These are phyloP conservation scores for Lamellibrachia columna DNA, from an alignment of 2,888 invertebrate species.

Conservation along the genomic window DNA sequence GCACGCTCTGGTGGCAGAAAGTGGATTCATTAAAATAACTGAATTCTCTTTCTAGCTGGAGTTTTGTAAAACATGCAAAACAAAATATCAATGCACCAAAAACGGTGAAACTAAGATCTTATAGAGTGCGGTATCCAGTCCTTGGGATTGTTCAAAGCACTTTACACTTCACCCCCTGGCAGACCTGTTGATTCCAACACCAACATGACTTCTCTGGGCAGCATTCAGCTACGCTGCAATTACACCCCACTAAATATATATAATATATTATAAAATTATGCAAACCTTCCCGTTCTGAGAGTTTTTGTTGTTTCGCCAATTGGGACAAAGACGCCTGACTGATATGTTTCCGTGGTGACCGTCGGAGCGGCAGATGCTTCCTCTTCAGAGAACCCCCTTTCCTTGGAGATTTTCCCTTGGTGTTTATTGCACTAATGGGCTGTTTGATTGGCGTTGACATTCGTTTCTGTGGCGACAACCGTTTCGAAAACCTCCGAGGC, in stretches of 20 bases:
- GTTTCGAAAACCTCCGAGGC: neutral
- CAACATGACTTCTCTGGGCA: too few relatives aligned
- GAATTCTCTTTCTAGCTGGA: neutral
- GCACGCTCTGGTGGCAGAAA: neutral
- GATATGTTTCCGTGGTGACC: neutral
- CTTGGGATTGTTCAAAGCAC: too few relatives aligned
- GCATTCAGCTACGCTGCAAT: too few relatives aligned
- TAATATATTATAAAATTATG: neutral
- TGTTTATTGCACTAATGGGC: neutral
- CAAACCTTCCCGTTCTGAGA: neutral
- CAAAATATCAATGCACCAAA: neutral
- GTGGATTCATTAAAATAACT: neutral
- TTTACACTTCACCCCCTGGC: too few relatives aligned
- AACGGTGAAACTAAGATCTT: neutral
- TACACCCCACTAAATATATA: too few relatives aligned
- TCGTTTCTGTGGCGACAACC: neutral
- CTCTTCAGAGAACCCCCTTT: neutral
- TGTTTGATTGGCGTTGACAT: neutral
- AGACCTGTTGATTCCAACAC: too few relatives aligned
- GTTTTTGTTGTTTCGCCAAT: neutral
- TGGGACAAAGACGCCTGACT: neutral
- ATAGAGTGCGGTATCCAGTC: too few relatives aligned
- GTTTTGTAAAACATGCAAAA: neutral
- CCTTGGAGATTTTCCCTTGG: neutral
- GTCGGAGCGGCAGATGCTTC: neutral